Evolutionary conservation across 1,140 invertebrate genomes (phyloP).

Genomic region (Apis cerana): DNA sequence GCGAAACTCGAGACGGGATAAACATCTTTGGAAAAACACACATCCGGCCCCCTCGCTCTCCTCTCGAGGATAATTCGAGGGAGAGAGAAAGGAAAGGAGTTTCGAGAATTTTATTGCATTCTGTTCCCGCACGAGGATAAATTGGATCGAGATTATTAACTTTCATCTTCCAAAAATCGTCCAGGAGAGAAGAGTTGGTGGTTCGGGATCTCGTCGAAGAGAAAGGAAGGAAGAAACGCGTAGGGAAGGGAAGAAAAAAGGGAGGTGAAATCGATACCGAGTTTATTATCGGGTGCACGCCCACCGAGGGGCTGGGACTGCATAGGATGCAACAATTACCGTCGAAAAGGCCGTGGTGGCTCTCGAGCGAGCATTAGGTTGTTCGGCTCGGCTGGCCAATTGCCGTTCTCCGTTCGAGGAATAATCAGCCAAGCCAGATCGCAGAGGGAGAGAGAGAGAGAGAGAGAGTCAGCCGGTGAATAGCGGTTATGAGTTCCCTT

Average conservation of each 20-base stretch:
- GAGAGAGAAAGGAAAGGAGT: no score
- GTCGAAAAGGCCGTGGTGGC: slow-evolving; percentile 32
- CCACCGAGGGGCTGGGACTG: slow-evolving; percentile 11
- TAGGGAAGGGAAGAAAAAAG: slow-evolving; percentile 38
- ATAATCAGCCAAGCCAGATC: slow-evolving; percentile 48
- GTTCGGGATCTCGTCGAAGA: no score
- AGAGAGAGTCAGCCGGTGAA: slow-evolving; percentile 34
- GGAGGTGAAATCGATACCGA: slow-evolving; percentile 32
- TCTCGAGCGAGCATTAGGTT: slow-evolving; percentile 33
- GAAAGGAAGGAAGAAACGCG: not conserved
- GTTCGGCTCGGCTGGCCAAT: slow-evolving; percentile 19
- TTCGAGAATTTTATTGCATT: no score
- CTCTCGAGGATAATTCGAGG: no score
- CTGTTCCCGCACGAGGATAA: no score
- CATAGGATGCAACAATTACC: slow-evolving; percentile 39
- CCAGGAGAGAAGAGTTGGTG: no score
- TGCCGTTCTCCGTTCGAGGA: slow-evolving; percentile 48
- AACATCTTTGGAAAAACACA: slow-evolving; percentile 28
- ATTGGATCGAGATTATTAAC: no score
- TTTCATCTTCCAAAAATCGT: no score
- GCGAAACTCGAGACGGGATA: slow-evolving; percentile 10
- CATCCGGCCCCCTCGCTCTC: slow-evolving; percentile 6
- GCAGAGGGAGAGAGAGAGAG: not conserved
- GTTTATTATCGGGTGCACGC: slow-evolving; percentile 44
- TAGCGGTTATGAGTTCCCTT: slow-evolving; percentile 69